phyloP scores from a whole-genome alignment of 2,888 invertebrate species.

The Andrena bicolor region DNA sequence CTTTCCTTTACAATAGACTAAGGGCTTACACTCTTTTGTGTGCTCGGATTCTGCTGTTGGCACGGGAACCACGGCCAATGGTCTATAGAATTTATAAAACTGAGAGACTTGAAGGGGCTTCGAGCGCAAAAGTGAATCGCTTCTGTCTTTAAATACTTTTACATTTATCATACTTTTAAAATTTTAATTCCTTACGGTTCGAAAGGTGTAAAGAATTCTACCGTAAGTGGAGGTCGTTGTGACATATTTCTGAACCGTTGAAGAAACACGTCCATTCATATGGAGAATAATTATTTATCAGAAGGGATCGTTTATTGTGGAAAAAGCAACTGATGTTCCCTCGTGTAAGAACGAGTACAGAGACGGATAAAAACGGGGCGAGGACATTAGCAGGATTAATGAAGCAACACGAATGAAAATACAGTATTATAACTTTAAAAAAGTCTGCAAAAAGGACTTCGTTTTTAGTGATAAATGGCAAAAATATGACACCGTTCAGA shows the following conservation, averaged over 20 bases:
- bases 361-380: background rate
- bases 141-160: background rate
- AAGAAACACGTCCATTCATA: no score
- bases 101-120: background rate
- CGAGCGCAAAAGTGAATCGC: background rate
- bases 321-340: background rate
- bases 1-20: background rate
- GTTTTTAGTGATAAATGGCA: background rate
- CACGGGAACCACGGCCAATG: background rate
- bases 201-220: no score
- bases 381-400: background rate
- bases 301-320: no score
- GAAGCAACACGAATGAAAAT: background rate
- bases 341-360: background rate
- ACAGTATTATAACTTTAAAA: background rate
- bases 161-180: background rate
- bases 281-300: no score
- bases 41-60: background rate
- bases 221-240: no score
- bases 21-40: background rate
- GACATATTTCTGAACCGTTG: no score
- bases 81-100: background rate
- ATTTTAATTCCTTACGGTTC: background rate
- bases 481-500: no score
- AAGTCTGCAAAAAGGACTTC: background rate